Percentiles rank a stretch among this genome's conserved stretches.
phyloP scores from a whole-genome alignment of 2,888 invertebrate genomes.

The Caenorhabditis uteleia region DNA sequence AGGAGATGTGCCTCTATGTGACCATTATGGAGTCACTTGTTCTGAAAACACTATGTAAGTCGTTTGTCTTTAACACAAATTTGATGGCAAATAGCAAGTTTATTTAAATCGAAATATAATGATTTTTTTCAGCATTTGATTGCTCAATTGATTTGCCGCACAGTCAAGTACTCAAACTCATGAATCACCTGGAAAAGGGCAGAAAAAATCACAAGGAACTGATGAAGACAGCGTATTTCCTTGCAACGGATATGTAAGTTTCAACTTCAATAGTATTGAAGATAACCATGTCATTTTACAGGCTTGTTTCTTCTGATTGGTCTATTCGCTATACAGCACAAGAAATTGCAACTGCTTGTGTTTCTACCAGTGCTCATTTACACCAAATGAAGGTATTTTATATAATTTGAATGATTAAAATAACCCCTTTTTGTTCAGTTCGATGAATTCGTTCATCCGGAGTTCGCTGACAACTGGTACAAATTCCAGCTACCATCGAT shows the following conservation, averaged over 20 bases:
- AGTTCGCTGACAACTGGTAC: too few species aligned
- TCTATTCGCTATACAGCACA: constrained; percentile 94
- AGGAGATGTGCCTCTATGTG: constrained; percentile 85
- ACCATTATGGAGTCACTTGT: constrained; percentile 95
- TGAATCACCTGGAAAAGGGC: constrained; percentile 83
- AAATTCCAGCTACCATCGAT: too few species aligned
- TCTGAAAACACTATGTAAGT: constrained; percentile 84
- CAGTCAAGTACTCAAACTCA: constrained; percentile 93
- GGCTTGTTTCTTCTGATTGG: constrained; percentile 95
- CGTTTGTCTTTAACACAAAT: constrained; percentile 46
- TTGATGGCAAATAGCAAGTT: constrained; percentile 1
- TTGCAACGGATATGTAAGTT: constrained; percentile 92
- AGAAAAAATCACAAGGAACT: constrained; percentile 71
- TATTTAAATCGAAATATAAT: not conserved
- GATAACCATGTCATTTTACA: constrained; percentile 74
- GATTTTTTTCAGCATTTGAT: constrained; percentile 80
- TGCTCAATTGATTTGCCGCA: constrained; percentile 98
- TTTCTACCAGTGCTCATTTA: constrained; percentile 83
- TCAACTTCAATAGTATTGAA: not conserved
- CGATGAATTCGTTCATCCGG: too few species aligned
- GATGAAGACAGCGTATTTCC: constrained; percentile 96
- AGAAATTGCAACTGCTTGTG: constrained; percentile 96
- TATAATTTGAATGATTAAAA: too few species aligned
- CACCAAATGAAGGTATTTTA: too few species aligned
- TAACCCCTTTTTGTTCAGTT: too few species aligned